Evolutionary conservation across 2,888 invertebrate genomes (phyloP).

Genomic region (Acrobeloides nanus): DNA sequence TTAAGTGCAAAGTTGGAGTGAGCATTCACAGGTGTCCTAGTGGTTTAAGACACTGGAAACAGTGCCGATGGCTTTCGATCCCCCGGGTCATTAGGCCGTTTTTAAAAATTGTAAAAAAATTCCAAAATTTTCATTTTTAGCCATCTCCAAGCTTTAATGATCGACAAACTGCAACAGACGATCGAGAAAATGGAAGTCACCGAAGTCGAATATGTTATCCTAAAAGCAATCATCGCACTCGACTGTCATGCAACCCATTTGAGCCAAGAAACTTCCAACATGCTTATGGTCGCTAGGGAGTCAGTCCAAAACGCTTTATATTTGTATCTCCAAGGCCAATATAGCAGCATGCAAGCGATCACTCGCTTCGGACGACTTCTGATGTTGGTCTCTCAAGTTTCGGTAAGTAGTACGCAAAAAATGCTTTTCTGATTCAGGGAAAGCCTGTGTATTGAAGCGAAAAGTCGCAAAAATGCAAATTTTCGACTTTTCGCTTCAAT

Average conservation of each 20-base stretch:
- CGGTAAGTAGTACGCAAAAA: no score
- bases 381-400: constrained; percentile 38
- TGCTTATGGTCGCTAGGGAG: constrained; percentile 32
- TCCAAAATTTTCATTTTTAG: constrained; percentile 27
- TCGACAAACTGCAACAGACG: constrained; percentile 19
- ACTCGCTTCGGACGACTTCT: constrained; percentile 41
- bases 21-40: no score
- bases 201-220: constrained; percentile 37
- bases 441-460: no score
- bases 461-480: no score
- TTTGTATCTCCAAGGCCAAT: constrained; percentile 27
- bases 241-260: constrained; percentile 39
- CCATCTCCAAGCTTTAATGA: constrained; percentile 22
- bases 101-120: no score
- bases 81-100: no score
- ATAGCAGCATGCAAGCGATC: constrained; percentile 26
- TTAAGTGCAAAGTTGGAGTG: no score
- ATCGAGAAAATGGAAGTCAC: constrained; percentile 28
- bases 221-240: constrained; percentile 49
- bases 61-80: no score
- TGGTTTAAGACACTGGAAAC: background rate
- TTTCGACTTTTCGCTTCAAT: no score
- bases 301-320: constrained; percentile 46
- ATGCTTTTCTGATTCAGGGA: no score
- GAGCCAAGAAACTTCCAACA: constrained; percentile 16